A percentile compares a stretch with the other conserved stretches of the same genome.
Evolutionary conservation across 2,888 invertebrate genomes (phyloP).

Genomic region (Chrysolina haemoptera): DNA sequence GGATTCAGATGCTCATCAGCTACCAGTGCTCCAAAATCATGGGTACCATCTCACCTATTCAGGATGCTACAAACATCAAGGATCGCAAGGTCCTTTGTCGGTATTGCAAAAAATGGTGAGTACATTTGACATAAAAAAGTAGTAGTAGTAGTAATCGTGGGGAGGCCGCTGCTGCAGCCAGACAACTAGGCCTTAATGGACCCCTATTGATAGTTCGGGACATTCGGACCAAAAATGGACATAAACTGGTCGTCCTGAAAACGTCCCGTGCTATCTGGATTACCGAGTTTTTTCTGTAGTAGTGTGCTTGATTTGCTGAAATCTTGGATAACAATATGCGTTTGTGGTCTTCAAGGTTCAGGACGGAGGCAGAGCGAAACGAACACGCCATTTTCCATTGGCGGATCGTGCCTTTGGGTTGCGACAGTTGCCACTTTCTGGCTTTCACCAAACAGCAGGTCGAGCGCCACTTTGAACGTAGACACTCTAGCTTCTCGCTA

Average conservation of each 20-base stretch:
- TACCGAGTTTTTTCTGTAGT: too few relatives aligned
- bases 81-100: slow-evolving; percentile 35
- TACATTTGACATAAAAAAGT: neutral
- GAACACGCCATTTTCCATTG: slow-evolving; percentile 71
- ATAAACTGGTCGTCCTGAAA: too few relatives aligned
- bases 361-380: slow-evolving; percentile 58
- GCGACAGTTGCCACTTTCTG: slow-evolving; percentile 68
- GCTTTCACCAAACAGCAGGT: slow-evolving; percentile 59
- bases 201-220: too few relatives aligned
- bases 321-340: too few relatives aligned
- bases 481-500: slow-evolving; percentile 42
- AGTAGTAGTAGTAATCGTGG: too few relatives aligned
- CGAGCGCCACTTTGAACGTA: slow-evolving; percentile 58
- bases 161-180: too few relatives aligned
- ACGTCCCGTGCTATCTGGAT: too few relatives aligned
- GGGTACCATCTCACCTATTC: slow-evolving; percentile 38
- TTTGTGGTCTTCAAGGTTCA: slow-evolving; percentile 43
- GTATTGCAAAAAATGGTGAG: slow-evolving; percentile 53
- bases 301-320: too few relatives aligned
- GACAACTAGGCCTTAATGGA: too few relatives aligned
- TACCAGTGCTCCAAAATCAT: slow-evolving; percentile 53
- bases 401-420: slow-evolving; percentile 69
- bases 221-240: too few relatives aligned
- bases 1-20: slow-evolving; percentile 59
- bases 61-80: slow-evolving; percentile 23